A percentile compares a stretch with the other conserved stretches of the same genome.
phyloP scores from a whole-genome alignment of 1,140 invertebrate genomes.

The Lycorma delicatula region DNA sequence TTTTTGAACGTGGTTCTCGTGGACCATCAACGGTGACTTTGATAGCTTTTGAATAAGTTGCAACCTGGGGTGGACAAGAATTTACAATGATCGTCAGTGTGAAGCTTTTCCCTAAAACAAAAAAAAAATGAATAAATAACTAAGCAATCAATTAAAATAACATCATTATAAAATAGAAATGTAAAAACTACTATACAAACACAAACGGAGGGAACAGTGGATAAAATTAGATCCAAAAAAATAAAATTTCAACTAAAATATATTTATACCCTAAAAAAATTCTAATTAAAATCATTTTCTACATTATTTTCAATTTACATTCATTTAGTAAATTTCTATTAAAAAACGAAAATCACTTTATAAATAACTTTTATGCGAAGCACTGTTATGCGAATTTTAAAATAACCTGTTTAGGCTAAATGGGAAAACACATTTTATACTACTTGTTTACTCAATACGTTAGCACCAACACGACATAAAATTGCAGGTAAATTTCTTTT shows the following conservation, averaged over 20 bases:
- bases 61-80: slow-evolving; percentile 85
- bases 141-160: background rate
- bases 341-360: too few species aligned
- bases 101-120: slow-evolving; percentile 86
- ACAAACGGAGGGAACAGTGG: background rate
- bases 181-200: background rate
- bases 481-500: too few species aligned
- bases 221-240: background rate
- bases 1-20: slow-evolving; percentile 89
- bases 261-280: too few species aligned
- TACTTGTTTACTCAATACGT: too few species aligned
- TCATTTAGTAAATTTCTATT: too few species aligned
- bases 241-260: background rate
- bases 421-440: too few species aligned
- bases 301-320: too few species aligned
- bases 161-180: background rate
- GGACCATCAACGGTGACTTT: slow-evolving; percentile 99
- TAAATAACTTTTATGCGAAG: too few species aligned
- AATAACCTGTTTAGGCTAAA: too few species aligned
- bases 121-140: slow-evolving; percentile 15
- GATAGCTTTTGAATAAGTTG: slow-evolving; percentile 90
- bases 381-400: too few species aligned
- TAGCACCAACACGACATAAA: too few species aligned
- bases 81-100: slow-evolving; percentile 90
- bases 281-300: too few species aligned